A percentile compares a stretch with the other conserved stretches of the same genome.
Conservation (phyloP, 2,888 invertebrate species). For the Abrostola tripartita region DNA sequence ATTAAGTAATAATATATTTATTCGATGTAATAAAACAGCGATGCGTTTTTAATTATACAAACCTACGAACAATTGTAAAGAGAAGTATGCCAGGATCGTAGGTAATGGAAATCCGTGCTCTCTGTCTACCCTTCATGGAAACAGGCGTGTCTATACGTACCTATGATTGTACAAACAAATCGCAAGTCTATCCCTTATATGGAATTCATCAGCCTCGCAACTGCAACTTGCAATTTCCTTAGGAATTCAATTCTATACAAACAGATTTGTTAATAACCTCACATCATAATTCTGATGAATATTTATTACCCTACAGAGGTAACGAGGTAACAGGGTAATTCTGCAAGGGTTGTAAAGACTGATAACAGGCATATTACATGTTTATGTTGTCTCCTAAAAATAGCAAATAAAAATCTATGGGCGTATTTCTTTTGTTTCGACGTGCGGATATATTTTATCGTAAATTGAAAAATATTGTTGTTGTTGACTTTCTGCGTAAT, state of each 20-base stretch:
- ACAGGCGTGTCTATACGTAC: no score
- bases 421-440: conserved; percentile 4
- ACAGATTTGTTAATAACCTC: conserved; percentile 9
- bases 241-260: conserved; percentile 54
- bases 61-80: no score
- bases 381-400: background rate
- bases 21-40: no score
- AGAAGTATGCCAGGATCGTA: no score
- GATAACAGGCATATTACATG: conserved; percentile 6
- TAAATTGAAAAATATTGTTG: conserved; percentile 4
- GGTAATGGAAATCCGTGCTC: no score
- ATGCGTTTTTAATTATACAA: no score
- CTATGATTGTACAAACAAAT: no score
- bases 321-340: conserved; percentile 26
- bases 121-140: no score
- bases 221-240: conserved; percentile 61
- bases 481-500: background rate
- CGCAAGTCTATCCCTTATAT: conserved; percentile 45
- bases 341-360: conserved; percentile 5
- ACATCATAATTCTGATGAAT: conserved; percentile 12
- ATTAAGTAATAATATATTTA: no score
- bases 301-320: conserved; percentile 1
- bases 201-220: conserved; percentile 60
- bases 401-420: conserved; percentile 10
- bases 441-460: background rate